A percentile compares a stretch with the other conserved stretches of the same genome.
Evolutionary conservation across 2,113 vertebrate genomes (phyloP).

Genomic region (Mus musculus): GRCm39 chr2:154883501-154884000

Average conservation of each 20-base stretch:
- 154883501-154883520: neutral
- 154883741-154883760: neutral
- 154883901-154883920: neutral
- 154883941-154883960: neutral
- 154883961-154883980: neutral
- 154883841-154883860: neutral
- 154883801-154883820: neutral
- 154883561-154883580: neutral
- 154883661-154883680: neutral
- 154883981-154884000: slow-evolving; percentile 1
- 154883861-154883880: neutral
- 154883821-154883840: neutral
- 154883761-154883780: neutral
- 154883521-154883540: neutral
- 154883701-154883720: neutral
- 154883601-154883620: neutral
- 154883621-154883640: neutral
- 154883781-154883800: neutral
- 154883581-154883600: neutral
- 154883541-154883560: neutral
- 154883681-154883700: too few species aligned
- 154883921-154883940: neutral
- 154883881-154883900: neutral
- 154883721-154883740: neutral
- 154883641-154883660: neutral